A percentile compares a stretch with the other conserved stretches of the same genome.
These are phyloP conservation scores for Drosophila sp. DNA, from an alignment of 1,140 invertebrate species.

Conservation along the genomic window DNA sequence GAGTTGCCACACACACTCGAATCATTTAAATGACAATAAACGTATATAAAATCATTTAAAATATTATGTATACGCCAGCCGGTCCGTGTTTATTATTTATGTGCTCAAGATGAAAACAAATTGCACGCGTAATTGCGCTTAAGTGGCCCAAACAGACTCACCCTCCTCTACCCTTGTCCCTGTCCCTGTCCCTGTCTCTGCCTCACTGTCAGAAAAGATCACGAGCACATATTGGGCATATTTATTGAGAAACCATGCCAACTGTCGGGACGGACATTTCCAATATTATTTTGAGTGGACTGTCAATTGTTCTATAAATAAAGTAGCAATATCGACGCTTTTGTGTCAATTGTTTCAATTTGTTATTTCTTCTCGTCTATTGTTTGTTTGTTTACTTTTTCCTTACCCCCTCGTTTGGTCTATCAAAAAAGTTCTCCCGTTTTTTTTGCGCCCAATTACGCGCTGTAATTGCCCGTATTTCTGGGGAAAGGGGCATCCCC, in stretches of 20 bases:
- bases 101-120: constrained; percentile 73
- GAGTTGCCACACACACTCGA: constrained; percentile 32
- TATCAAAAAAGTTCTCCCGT: background rate
- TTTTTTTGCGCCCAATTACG: constrained; percentile 64
- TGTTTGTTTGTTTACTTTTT: constrained; percentile 14
- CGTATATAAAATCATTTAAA: constrained; percentile 78
- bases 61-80: constrained; percentile 73
- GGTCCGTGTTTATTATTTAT: constrained; percentile 50
- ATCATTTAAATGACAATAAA: constrained; percentile 66
- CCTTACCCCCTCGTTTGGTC: background rate
- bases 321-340: constrained; percentile 57
- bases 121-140: constrained; percentile 77
- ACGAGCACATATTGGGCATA: constrained; percentile 29
- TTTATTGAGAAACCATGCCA: constrained; percentile 68
- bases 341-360: constrained; percentile 30
- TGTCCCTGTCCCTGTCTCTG: background rate
- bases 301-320: constrained; percentile 81
- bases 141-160: constrained; percentile 65
- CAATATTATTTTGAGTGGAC: constrained; percentile 66
- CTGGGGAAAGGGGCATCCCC: constrained; percentile 20
- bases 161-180: constrained; percentile 24
- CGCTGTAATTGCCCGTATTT: constrained; percentile 62
- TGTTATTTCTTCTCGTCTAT: constrained; percentile 9
- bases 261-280: constrained; percentile 6
- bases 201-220: constrained; percentile 26